Base-by-base conservation (phyloP, 2,113 vertebrate genomes). In the Varanus komodoensis region DNA sequence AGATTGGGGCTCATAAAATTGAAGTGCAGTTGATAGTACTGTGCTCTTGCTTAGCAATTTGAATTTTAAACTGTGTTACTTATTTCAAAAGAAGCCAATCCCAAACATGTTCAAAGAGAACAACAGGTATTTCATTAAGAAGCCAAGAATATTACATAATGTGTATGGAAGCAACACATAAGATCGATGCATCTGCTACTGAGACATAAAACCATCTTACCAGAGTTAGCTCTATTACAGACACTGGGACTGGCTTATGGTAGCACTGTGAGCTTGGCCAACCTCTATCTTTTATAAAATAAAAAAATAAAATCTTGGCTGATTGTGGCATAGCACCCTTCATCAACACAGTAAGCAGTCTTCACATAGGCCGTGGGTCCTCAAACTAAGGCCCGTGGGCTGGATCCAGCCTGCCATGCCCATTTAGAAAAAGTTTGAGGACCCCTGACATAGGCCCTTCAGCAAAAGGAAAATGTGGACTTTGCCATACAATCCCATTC, bases 331-430 rank as follows among this genome's bases (percentile, higher is more conserved):
- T 75, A 90, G 84, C 86, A 89, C 11, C 2, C 57, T 61, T 61
- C 57, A 61, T 87, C 90, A 4, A 29, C 61, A 93, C 92, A 94
- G 32, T 34, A 64, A 52, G 52, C 48, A 87, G 52, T 88, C 38
- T 79, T 92, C 80, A 69, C 4, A 32, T 38, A 68, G 38, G 38
- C 38, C 38, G 3, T 44, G 38, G 38, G 38, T 44, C 38, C 38
- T 44, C 38, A 44, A 44, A 44, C 38, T 44, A 44, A 44, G 38
- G 38, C 38, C 38, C 2, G 38, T 44, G 38, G 38, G 38, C 38
- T 44, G 38, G 38, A 44, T 44, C 38, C 38, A 44, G 38, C 38
- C 38, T 3, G 38, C 38, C 38, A 44, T 44, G 38, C 38, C 38
- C 38, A 44, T 44, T 44, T 44, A 44, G 38, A 44, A 44, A 44